These are phyloP conservation scores for Blastomussa wellsi DNA, from an alignment of 92 coral and sea anemone species.

Conservation along the genomic window DNA sequence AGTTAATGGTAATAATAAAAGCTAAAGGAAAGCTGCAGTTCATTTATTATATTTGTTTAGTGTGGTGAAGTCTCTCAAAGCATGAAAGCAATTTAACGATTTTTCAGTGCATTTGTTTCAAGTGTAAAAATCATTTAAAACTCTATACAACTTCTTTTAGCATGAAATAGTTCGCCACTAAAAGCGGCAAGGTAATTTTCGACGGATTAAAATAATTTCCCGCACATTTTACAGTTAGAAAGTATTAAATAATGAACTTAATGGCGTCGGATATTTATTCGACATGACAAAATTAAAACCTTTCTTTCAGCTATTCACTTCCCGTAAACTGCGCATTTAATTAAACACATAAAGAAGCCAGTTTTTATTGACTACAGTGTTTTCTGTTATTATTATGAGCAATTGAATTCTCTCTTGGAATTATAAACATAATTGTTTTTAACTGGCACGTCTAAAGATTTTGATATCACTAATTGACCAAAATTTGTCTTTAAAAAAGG, in stretches of 20 bases:
- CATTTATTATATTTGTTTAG: constrained; percentile 50
- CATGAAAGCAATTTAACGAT: constrained; percentile 3
- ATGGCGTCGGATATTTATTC: constrained; percentile 67
- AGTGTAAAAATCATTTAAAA: not conserved
- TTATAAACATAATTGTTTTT: constrained; percentile 62
- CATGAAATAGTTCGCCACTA: constrained; percentile 11
- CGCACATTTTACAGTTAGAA: constrained; percentile 26
- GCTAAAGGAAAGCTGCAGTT: constrained; percentile 19
- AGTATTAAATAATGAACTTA: constrained; percentile 42
- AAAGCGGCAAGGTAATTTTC: constrained; percentile 4
- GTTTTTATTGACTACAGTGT: constrained; percentile 67
- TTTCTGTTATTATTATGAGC: constrained; percentile 65
- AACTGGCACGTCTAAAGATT: constrained; percentile 54
- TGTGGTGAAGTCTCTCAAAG: constrained; percentile 39
- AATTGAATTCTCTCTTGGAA: constrained; percentile 68
- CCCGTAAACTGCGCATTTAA: constrained; percentile 50
- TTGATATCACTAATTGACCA: constrained; percentile 51
- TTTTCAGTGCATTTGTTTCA: constrained; percentile 1
- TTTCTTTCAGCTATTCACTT: constrained; percentile 55
- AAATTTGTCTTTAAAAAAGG: constrained; percentile 41
- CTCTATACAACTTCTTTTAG: not conserved
- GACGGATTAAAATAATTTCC: constrained; percentile 10
- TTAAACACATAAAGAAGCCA: constrained; percentile 50
- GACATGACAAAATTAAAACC: constrained; percentile 68
- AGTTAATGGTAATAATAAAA: constrained; percentile 37